Conservation (phyloP, 2,113 vertebrate genomes). For the Candoia aspera region DNA sequence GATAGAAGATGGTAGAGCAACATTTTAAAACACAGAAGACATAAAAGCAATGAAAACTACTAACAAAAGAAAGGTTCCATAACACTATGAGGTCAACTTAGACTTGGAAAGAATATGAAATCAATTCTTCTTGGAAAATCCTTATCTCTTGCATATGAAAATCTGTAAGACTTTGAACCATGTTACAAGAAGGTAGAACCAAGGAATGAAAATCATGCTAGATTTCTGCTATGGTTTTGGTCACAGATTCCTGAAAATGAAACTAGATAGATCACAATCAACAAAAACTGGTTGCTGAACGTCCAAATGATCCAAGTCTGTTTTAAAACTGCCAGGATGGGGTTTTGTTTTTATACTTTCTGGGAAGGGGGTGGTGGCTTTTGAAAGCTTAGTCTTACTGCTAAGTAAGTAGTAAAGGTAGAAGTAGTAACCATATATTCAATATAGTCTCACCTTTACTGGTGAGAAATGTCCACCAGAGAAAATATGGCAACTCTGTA, state of each 20-base stretch:
- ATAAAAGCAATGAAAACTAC: not conserved
- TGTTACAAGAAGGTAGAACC: not conserved
- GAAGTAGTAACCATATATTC: not conserved
- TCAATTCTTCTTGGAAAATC: not conserved
- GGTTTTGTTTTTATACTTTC: not conserved
- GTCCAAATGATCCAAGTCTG: not conserved
- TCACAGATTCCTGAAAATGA: not conserved
- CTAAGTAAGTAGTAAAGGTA: not conserved
- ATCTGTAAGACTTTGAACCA: not conserved
- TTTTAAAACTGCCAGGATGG: not conserved
- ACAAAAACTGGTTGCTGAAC: not conserved
- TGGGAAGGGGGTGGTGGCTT: too few relatives aligned
- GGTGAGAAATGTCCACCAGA: not conserved
- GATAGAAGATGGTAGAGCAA: not conserved
- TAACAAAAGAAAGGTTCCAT: not conserved
- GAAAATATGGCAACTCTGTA: not conserved
- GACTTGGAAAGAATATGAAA: not conserved
- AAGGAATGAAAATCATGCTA: not conserved
- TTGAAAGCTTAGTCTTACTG: not conserved
- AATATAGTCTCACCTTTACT: not conserved
- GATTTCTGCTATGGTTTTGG: not conserved
- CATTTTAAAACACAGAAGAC: rapidly evolving
- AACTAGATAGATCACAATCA: not conserved
- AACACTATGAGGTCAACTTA: not conserved
- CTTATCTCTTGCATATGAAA: too few relatives aligned